Evolutionary conservation across 1,140 invertebrate genomes (phyloP).

Genomic region (Elymnias hypermnestra): DNA sequence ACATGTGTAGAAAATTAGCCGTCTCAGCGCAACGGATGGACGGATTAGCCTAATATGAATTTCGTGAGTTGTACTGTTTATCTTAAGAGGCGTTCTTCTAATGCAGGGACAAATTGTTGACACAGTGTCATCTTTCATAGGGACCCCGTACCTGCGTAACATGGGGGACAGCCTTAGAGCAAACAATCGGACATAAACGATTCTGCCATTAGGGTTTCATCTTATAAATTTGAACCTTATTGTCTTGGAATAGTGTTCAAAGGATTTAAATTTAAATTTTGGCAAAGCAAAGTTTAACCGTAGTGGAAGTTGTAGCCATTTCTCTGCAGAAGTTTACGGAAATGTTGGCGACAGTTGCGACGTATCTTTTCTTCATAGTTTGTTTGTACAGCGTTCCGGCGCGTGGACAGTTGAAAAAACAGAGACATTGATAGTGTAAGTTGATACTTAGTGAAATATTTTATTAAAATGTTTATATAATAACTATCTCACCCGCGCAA

Average conservation of each 20-base stretch:
- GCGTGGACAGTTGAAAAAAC: conserved; percentile 61
- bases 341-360: conserved; percentile 55
- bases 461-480: not conserved
- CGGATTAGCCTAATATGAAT: conserved; percentile 67
- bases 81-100: conserved; percentile 50
- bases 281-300: conserved; percentile 22
- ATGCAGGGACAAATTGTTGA: conserved; percentile 68
- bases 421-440: conserved; percentile 23
- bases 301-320: conserved; percentile 33
- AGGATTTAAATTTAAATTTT: conserved; percentile 12
- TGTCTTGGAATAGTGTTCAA: conserved; percentile 15
- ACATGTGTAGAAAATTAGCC: conserved; percentile 66
- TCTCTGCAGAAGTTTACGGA: conserved; percentile 38
- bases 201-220: not conserved
- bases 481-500: too few relatives aligned
- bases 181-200: conserved; percentile 22
- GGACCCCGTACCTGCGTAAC: conserved; percentile 46
- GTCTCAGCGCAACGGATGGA: conserved; percentile 47
- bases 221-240: conserved; percentile 36
- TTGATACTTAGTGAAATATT: not conserved
- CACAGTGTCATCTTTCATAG: conserved; percentile 61
- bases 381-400: conserved; percentile 45
- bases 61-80: conserved; percentile 69
- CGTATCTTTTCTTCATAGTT: conserved; percentile 39
- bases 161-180: conserved; percentile 30